Percentiles rank a stretch among this genome's conserved stretches.
Evolutionary conservation across 1,140 invertebrate genomes (phyloP).

Genomic region (Brachionus sp.): DNA sequence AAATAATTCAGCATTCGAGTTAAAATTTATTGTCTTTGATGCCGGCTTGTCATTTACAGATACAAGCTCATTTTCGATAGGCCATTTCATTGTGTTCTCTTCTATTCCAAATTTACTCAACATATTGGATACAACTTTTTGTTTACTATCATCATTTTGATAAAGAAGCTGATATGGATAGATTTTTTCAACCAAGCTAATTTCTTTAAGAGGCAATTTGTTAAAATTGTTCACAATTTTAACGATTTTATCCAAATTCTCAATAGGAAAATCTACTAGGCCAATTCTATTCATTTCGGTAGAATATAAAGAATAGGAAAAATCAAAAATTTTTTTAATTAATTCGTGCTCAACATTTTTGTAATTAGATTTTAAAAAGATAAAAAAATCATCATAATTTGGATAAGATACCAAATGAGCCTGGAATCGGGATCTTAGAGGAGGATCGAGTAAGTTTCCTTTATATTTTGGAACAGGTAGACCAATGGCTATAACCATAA

Average conservation of each 20-base stretch:
- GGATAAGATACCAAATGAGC: conserved; percentile 71
- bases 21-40: background rate
- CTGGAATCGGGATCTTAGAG: conserved; percentile 88
- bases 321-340: conserved; percentile 66
- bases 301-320: conserved; percentile 71
- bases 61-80: background rate
- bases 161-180: conserved; percentile 80
- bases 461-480: conserved; percentile 72
- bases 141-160: conserved; percentile 67
- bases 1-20: background rate
- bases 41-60: background rate
- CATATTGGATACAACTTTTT: conserved; percentile 58
- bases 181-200: conserved; percentile 69
- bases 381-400: conserved; percentile 54
- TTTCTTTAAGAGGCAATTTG: conserved; percentile 47
- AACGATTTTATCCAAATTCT: conserved; percentile 69
- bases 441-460: conserved; percentile 91
- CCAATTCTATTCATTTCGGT: conserved; percentile 65
- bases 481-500: conserved; percentile 83
- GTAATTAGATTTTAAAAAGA: background rate
- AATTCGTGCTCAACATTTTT: background rate
- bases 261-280: conserved; percentile 80
- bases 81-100: background rate
- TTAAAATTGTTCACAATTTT: conserved; percentile 69
- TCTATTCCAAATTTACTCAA: conserved; percentile 48